Percentiles rank a stretch among this genome's conserved stretches.
Conservation (phyloP, 2,113 vertebrate genomes). For the Campylomormyrus numenius region DNA sequence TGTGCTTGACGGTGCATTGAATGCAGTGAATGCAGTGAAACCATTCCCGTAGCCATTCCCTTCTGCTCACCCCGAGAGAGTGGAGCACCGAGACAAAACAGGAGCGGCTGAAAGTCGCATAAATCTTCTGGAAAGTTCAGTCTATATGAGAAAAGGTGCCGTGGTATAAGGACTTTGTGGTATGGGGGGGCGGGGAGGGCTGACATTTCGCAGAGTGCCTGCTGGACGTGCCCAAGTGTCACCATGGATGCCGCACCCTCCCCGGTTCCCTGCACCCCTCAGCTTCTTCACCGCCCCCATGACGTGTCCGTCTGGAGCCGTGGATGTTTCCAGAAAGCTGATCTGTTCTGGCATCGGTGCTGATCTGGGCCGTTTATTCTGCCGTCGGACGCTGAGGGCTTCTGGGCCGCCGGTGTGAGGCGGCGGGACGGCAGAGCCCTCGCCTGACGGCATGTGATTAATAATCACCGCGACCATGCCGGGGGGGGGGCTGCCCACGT, state of each 20-base stretch:
- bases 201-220: background rate
- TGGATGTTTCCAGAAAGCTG: slow-evolving; percentile 60
- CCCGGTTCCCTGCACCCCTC: background rate
- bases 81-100: background rate
- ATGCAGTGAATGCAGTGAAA: background rate
- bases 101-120: background rate
- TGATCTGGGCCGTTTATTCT: background rate
- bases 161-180: background rate
- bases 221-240: background rate
- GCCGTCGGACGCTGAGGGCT: slow-evolving; percentile 25
- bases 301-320: slow-evolving; percentile 17
- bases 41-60: background rate
- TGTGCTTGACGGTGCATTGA: background rate
- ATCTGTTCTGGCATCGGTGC: slow-evolving; percentile 37
- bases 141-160: background rate
- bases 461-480: slow-evolving; percentile 58
- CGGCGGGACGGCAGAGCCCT: background rate
- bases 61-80: background rate
- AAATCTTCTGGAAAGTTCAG: background rate
- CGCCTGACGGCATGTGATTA: slow-evolving; percentile 52
- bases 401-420: background rate
- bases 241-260: background rate
- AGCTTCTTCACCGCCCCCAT: background rate
- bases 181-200: background rate
- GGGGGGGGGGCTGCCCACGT: slow-evolving; percentile 27